Evolutionary conservation across 2,113 vertebrate genomes (phyloP).

Genomic region (Reinhardtius hippoglossoides): DNA sequence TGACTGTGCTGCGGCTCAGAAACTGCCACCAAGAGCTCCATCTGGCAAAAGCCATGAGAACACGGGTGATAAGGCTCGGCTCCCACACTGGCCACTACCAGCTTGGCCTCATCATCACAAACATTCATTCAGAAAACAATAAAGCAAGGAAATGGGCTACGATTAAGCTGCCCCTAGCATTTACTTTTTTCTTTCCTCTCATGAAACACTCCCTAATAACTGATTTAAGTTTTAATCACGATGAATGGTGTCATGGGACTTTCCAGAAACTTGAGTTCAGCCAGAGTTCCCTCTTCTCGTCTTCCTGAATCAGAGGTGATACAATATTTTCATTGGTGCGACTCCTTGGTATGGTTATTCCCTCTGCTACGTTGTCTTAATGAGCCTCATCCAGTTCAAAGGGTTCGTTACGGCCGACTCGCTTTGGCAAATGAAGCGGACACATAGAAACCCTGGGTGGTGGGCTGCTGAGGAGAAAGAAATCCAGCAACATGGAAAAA

Average conservation of each 20-base stretch:
- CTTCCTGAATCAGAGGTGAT: conserved; percentile 41
- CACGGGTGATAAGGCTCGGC: conserved; percentile 66
- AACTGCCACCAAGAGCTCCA: conserved; percentile 51
- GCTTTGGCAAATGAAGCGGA: conserved; percentile 29
- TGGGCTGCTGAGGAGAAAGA: conserved; percentile 11
- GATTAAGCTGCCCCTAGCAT: conserved; percentile 49
- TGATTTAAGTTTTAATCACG: conserved; percentile 59
- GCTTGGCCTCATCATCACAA: conserved; percentile 55
- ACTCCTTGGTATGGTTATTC: conserved; percentile 55
- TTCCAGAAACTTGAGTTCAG: conserved; percentile 25
- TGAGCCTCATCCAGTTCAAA: conserved; percentile 64
- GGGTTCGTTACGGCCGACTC: conserved; percentile 50
- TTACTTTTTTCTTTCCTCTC: conserved; percentile 5
- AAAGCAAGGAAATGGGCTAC: conserved; percentile 44
- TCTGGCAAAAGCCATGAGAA: conserved; percentile 69
- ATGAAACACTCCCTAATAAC: conserved; percentile 60
- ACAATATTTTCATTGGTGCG: conserved; percentile 68
- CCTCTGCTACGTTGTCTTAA: conserved; percentile 45
- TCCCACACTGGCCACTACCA: conserved; percentile 61
- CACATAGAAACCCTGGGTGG: conserved; percentile 32
- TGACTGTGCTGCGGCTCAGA: conserved; percentile 18
- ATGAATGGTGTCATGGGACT: conserved; percentile 36
- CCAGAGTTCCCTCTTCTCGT: conserved; percentile 21
- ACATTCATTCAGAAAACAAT: conserved; percentile 55
- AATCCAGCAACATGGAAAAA: conserved; percentile 12